These are phyloP conservation scores for Petrocephalus zakoni DNA, from an alignment of 2,113 vertebrate genomes.

Conservation along the genomic window DNA sequence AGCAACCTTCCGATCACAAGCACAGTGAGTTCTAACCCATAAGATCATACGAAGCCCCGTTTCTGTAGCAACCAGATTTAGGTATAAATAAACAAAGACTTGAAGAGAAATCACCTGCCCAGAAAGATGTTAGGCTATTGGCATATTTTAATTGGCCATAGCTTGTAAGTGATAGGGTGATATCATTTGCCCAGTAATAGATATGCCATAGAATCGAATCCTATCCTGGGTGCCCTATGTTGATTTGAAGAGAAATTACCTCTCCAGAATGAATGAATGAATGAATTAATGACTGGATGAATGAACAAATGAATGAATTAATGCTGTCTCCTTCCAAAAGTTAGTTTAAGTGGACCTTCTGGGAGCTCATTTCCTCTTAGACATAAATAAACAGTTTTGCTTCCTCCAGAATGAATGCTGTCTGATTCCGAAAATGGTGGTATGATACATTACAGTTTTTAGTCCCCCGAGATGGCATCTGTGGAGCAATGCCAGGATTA, in stretches of 20 bases:
- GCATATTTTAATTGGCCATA: no score
- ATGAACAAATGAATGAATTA: neutral
- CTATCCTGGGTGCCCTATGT: no score
- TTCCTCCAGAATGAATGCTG: neutral
- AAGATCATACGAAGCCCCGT: neutral
- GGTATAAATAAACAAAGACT: neutral
- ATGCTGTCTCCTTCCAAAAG: neutral
- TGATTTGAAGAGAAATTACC: neutral
- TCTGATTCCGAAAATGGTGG: neutral
- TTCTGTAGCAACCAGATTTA: neutral
- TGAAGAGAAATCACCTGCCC: neutral
- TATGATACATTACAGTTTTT: neutral
- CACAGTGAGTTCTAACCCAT: neutral
- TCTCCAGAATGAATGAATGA: constrained; percentile 9
- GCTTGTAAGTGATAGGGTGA: no score
- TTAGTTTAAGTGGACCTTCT: neutral
- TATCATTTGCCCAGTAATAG: no score
- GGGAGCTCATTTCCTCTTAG: neutral
- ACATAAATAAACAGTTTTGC: neutral
- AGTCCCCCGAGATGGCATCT: neutral
- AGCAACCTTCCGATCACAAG: neutral
- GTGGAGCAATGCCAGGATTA: neutral
- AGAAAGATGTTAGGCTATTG: neutral
- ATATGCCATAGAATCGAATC: no score
- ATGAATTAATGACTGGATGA: neutral